Base-by-base conservation (phyloP, 2,797 vertebrate genomes). In the Margarornis squamiger region DNA sequence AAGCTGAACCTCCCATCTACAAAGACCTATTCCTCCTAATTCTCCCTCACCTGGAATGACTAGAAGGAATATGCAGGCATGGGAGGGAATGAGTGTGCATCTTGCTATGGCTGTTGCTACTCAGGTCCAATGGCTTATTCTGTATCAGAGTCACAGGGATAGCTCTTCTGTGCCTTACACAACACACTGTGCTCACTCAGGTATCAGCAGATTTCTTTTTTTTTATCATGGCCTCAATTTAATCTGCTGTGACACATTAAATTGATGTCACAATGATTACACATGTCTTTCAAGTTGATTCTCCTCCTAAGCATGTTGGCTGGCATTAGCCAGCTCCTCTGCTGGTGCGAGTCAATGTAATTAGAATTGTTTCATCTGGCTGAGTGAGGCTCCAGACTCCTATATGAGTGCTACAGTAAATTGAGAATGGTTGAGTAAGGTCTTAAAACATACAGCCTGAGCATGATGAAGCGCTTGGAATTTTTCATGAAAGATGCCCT, bases 101-200 rank as follows among this genome's bases (percentile, higher is more conserved):
- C 86, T 91, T 85, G 70, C 66, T 84, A 12, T 49, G 59, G 55
- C 71, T 72, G 4, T 32, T 75, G 48, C 90, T 51, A 5, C 63
- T 85, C 45, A 1, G 2, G 52, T 45, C 14, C 45, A 29, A 7
- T 12, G 48, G 72, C 24, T 85, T 48, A 19, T 30, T 67, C 74
- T 67, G n/a, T 87, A 68, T 89, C 89, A 91, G 57, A 86, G 86
- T 96, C 95, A 93, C 75, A 61, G 75, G 75, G 36, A 74, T 1
- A 74, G 66, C 29, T 58, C 54, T 51, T 66, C 51, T 54, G 46
- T 48, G 38, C 65, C 62, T 84, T 71, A 81, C 7, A 22, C 72
- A 79, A 34, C 72, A 30, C 58, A 22, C 84, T 59, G 12, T 41
- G 81, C 62, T 86, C 73, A n/a, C 20, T 39, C 54, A 84, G 51